A percentile compares a stretch with the other conserved stretches of the same genome.
Evolutionary conservation across 2,797 vertebrate genomes (phyloP).

Genomic region (Parauchenoglanis punctatus): DNA sequence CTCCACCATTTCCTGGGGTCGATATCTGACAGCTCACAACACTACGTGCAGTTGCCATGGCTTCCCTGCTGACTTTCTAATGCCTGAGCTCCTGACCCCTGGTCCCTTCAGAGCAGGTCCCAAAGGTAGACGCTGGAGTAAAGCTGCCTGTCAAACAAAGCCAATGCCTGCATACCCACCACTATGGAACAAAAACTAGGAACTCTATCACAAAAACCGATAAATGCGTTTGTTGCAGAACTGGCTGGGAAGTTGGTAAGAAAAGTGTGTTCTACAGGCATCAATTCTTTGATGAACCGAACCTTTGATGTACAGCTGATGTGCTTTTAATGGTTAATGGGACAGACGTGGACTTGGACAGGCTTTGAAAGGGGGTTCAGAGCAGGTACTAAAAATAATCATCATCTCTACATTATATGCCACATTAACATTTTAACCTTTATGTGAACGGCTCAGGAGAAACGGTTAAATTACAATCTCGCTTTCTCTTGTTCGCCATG

Average conservation of each 20-base stretch:
- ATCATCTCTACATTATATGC: constrained; percentile 62
- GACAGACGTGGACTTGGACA: neutral
- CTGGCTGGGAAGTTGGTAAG: neutral
- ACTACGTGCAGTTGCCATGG: constrained; percentile 58
- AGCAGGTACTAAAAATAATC: constrained; percentile 64
- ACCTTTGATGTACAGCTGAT: constrained; percentile 41
- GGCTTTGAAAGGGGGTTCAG: constrained; percentile 42
- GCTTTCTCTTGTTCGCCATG: constrained; percentile 39
- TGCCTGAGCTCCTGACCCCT: constrained; percentile 50
- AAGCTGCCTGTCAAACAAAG: constrained; percentile 28
- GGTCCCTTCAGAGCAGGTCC: constrained; percentile 35
- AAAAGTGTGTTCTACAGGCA: constrained; percentile 16
- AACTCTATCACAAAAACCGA: neutral
- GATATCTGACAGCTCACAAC: constrained; percentile 59
- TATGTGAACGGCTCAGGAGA: constrained; percentile 54
- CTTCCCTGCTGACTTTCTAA: constrained; percentile 46
- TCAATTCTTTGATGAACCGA: constrained; percentile 38
- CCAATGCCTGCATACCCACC: neutral
- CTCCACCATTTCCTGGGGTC: constrained; percentile 48
- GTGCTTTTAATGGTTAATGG: constrained; percentile 25
- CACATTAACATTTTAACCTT: constrained; percentile 72
- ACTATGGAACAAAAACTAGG: neutral
- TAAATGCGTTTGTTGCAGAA: neutral
- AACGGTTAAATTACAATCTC: constrained; percentile 54
- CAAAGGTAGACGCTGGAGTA: constrained; percentile 25